Base-by-base conservation (phyloP, 2,797 vertebrate genomes). In the Micromesistius poutassou region DNA sequence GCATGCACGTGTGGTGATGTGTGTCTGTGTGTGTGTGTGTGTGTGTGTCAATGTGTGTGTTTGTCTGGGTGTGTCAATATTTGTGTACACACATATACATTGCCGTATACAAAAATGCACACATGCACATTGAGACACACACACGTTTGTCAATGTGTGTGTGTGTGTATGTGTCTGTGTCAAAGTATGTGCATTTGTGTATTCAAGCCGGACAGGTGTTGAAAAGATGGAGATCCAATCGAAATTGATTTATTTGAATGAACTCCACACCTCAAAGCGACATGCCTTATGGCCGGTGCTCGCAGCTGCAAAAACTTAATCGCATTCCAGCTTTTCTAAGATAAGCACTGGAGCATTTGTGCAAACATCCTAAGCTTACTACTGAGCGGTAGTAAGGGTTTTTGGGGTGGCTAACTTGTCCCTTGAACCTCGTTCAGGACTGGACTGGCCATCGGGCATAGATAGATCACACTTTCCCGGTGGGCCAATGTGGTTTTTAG, bases 181-280 rank as follows among this genome's bases (percentile, higher is more conserved):
- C 19, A 8, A 14, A 16, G 38, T 33, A 42, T 25, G 30, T 35
- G 71, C 36, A 79, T 1, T 35, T 42, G 62, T 30, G 73, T n/a
- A 13, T 12, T 73, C 4, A 36, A 1, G 55, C 28, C 10, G 8
- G 55, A 14, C 22, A 14, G 9, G n/a, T 36, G 33, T 25, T 28
- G 42, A 71, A 83, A 75, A 77, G 76, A 81, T 36, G 82, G 78
- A 84, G 87, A 88, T 88, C 83, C 88, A 90, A 90, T 78, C 31
- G 46, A 79, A 82, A 71, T 1, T 7, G 72, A 80, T 84, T 82
- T 86, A 80, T 91, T 83, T 86, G 75, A 82, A 83, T 83, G 73
- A 76, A 84, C 77, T 86, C 76, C 73, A 76, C 82, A 77, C 35
- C 73, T 82, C 75, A 4, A 73, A 40, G 30, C 76, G 73, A 66